phyloP scores from a whole-genome alignment of 2,797 vertebrate species.

The Loriculus beryllinus region DNA sequence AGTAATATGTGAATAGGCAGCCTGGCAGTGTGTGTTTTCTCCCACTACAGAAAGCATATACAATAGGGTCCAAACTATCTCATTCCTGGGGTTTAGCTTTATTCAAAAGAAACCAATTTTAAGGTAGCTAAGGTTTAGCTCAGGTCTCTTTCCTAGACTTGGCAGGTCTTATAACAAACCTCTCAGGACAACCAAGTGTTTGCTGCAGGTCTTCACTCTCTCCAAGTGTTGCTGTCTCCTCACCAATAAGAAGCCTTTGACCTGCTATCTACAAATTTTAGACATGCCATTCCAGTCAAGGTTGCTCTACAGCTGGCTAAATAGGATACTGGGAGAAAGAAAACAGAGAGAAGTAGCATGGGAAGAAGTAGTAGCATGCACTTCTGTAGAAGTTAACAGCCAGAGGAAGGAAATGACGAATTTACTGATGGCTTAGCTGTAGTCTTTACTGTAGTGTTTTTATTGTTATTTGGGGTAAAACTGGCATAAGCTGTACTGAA shows the following conservation, averaged over 20 bases:
- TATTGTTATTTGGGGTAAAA: neutral
- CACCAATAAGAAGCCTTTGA: neutral
- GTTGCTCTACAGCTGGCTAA: neutral
- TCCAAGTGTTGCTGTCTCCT: neutral
- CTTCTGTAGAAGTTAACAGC: neutral
- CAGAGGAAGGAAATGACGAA: neutral
- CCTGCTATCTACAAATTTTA: neutral
- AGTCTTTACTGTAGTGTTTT: neutral
- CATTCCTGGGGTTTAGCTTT: conserved; percentile 63
- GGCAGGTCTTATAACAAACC: neutral
- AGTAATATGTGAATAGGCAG: neutral
- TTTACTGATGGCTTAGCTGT: neutral
- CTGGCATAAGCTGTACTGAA: neutral
- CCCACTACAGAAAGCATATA: neutral
- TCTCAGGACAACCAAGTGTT: neutral
- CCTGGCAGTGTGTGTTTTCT: neutral
- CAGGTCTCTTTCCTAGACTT: neutral
- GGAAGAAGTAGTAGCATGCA: neutral
- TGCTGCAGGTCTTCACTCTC: neutral
- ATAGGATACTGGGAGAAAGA: neutral
- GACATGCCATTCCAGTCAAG: neutral
- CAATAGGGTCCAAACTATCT: neutral
- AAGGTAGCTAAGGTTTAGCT: conserved; percentile 2
- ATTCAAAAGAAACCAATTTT: conserved; percentile 17
- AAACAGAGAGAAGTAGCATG: neutral